Base-by-base conservation (phyloP, 2,113 vertebrate species). In the Glareola pratincola region DNA sequence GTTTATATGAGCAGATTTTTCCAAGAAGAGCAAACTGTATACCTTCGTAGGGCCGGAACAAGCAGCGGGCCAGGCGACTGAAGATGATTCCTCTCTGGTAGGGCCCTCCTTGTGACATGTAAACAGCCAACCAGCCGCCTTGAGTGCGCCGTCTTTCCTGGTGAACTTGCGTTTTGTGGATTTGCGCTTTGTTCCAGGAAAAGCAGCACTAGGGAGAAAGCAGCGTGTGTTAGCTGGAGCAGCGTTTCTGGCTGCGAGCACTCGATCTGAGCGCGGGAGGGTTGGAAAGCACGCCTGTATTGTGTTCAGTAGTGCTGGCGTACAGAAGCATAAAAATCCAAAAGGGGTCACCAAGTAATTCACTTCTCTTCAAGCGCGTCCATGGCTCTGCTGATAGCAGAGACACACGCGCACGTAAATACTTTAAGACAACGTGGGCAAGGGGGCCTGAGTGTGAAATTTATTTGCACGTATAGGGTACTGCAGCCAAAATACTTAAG, bases 1-100 rank as follows among this genome's bases (percentile, higher is more conserved):
- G 57, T 95, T 92, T 91, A 80, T 48, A 53, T 66, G 79, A 94
- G 64, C 29, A 48, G 23, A 32, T 37, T 94, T 97, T 96, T 83
- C 85, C 85, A 48, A 71, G 89, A 60, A n/a, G 50, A 91, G 54
- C 41, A 56, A 93, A 76, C 26, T 57, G 53, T 51, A 37, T 92
- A 77, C 39, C 75, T 71, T 91, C 71, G 10, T 26, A 78, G 90
- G 41, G 51, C 45, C 83, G 64, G 41, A 54, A 56, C 45, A 48
- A 76, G 39, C 57, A 39, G 37, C 20, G n/a, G 54, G 54, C 68
- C 50, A 88, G 88, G 47, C 41, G 63, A 60, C 73, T 71, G 29
- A 59, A 59, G 78, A 67, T 68, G 32, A 51, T 82, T 69, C 75
- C 47, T 89, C 17, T 76, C 79, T 2, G 30, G 22, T 73, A 76